Conservation (phyloP, 2,888 invertebrate species). For the Campoletis raptor region DNA sequence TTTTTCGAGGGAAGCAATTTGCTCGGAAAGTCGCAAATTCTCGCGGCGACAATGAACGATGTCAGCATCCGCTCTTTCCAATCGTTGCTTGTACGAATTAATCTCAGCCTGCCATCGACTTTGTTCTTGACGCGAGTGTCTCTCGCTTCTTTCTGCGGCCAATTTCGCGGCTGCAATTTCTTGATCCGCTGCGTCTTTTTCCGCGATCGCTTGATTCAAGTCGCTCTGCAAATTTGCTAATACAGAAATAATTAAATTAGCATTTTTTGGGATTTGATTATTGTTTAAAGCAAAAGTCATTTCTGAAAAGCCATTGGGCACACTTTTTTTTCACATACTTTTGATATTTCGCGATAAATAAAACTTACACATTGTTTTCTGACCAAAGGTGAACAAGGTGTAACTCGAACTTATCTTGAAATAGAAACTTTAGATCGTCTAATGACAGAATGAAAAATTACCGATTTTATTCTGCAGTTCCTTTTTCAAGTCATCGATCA, state of each 20-base stretch:
- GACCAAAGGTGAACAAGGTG: too few relatives aligned
- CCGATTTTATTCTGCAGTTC: conserved; percentile 92
- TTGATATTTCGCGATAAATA: too few relatives aligned
- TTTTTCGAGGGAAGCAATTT: conserved; percentile 92
- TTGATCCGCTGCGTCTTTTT: conserved; percentile 92
- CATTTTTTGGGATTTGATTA: neutral
- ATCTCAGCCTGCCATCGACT: conserved; percentile 92
- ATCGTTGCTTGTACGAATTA: conserved; percentile 87
- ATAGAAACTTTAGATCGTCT: neutral
- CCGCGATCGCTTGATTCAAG: conserved; percentile 90
- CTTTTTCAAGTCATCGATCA: conserved; percentile 92
- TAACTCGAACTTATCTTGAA: too few relatives aligned
- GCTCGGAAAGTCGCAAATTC: conserved; percentile 91
- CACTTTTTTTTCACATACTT: too few relatives aligned
- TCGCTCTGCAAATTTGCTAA: conserved; percentile 91
- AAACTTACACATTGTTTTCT: too few relatives aligned
- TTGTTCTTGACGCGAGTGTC: conserved; percentile 91
- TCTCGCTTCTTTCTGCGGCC: conserved; percentile 88
- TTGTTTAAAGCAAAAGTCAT: neutral
- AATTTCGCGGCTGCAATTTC: conserved; percentile 90
- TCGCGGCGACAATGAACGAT: conserved; percentile 92
- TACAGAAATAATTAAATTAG: neutral
- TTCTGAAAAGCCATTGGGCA: too few relatives aligned
- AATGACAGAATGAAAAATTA: conserved; percentile 79
- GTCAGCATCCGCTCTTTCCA: conserved; percentile 93